Evolutionary conservation across 2,797 vertebrate genomes (phyloP).

Genomic region (Paedocypris micromegethes): DNA sequence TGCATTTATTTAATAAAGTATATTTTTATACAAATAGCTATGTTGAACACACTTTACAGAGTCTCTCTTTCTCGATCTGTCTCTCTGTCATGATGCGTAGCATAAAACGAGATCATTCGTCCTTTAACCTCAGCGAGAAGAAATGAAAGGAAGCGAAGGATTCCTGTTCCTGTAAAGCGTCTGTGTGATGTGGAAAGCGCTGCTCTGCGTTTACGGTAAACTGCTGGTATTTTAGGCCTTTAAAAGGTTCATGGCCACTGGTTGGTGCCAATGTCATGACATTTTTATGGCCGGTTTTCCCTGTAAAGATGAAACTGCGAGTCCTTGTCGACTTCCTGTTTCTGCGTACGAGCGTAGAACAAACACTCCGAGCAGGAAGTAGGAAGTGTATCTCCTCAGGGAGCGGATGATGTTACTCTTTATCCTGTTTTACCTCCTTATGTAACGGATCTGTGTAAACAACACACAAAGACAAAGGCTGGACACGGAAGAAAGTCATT

Average conservation of each 20-base stretch:
- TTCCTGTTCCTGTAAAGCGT: constrained; percentile 10
- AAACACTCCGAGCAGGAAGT: constrained; percentile 45
- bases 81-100: too few species aligned
- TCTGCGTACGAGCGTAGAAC: constrained; percentile 16
- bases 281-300: constrained; percentile 32
- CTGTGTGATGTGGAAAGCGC: constrained; percentile 21
- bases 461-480: constrained; percentile 28
- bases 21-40: too few species aligned
- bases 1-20: too few species aligned
- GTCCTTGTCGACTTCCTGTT: constrained; percentile 38
- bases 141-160: neutral
- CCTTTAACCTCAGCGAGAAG: neutral
- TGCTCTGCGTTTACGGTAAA: constrained; percentile 18
- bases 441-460: constrained; percentile 38
- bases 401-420: constrained; percentile 30
- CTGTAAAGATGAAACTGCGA: constrained; percentile 37
- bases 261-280: constrained; percentile 12
- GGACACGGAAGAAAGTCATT: constrained; percentile 50
- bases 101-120: too few species aligned
- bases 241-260: constrained; percentile 5
- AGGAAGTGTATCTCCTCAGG: constrained; percentile 28
- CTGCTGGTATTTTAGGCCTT: constrained; percentile 19
- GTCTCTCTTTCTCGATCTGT: too few species aligned
- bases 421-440: constrained; percentile 47
- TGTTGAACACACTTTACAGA: too few species aligned